phyloP scores from a whole-genome alignment of 2,113 vertebrate genomes.

The Urocolius indicus region DNA sequence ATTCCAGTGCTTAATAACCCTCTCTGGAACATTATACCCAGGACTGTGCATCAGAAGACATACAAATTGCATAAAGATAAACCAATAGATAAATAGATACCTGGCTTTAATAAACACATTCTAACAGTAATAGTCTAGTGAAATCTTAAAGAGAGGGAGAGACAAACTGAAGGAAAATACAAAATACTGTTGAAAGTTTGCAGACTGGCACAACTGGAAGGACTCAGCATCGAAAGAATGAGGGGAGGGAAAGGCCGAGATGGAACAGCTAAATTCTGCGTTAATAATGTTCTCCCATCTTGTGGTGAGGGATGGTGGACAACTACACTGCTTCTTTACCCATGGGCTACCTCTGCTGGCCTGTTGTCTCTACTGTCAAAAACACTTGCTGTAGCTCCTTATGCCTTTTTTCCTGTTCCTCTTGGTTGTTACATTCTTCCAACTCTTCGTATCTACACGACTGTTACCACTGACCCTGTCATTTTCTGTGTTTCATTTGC shows the following conservation, averaged over 20 bases:
- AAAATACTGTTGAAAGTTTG: constrained; percentile 19
- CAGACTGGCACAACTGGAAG: constrained; percentile 67
- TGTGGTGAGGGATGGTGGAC: background rate
- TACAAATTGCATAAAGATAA: constrained; percentile 53
- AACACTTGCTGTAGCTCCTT: background rate
- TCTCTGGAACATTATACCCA: constrained; percentile 62
- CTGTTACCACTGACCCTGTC: background rate
- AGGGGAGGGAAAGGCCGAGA: background rate
- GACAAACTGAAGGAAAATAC: constrained; percentile 24
- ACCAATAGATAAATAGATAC: constrained; percentile 73
- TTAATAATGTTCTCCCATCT: constrained; percentile 25
- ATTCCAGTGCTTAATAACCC: no score
- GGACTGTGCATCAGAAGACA: constrained; percentile 36
- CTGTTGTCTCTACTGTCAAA: background rate
- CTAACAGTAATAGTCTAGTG: constrained; percentile 61
- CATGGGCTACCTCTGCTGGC: background rate
- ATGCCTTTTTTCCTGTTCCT: background rate
- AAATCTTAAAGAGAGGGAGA: constrained; percentile 50
- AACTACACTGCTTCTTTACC: background rate
- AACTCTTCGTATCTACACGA: background rate
- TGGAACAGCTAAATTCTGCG: background rate
- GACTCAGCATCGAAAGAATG: constrained; percentile 50
- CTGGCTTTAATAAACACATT: constrained; percentile 71
- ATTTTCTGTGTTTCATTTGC: background rate
- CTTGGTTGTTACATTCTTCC: background rate